These are phyloP conservation scores for Listrodromus nycthemerus DNA, from an alignment of 2,888 invertebrate genomes.

Conservation along the genomic window DNA sequence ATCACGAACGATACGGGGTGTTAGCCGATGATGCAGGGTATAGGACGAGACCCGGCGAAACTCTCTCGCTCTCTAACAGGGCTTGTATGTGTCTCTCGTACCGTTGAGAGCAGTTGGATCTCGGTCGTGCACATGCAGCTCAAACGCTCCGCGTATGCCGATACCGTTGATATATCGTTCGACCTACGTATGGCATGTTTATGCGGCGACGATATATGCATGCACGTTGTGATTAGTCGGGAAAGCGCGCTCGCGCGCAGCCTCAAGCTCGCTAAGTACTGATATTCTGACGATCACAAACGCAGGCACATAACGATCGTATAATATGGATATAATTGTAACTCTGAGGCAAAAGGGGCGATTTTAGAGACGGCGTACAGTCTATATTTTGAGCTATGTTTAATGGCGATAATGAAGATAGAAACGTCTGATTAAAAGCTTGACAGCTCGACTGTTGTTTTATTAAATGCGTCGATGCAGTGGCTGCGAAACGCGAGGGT, in stretches of 20 bases:
- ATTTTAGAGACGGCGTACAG: background rate
- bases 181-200: constrained; percentile 67
- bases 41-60: constrained; percentile 8
- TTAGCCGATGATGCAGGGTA: constrained; percentile 70
- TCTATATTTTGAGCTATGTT: background rate
- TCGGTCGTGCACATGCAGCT: constrained; percentile 50
- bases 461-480: background rate
- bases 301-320: constrained; percentile 11
- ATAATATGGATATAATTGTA: constrained; percentile 30
- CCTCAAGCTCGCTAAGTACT: constrained; percentile 21
- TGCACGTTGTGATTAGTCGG: constrained; percentile 49
- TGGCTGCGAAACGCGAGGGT: background rate
- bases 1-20: constrained; percentile 73
- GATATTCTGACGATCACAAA: constrained; percentile 13
- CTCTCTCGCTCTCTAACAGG: background rate
- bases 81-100: background rate
- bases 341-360: background rate
- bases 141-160: constrained; percentile 65
- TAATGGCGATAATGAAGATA: background rate
- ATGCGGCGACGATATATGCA: constrained; percentile 45
- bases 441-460: background rate
- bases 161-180: constrained; percentile 68
- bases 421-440: background rate
- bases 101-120: constrained; percentile 39
- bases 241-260: constrained; percentile 35